These are phyloP conservation scores for Porites lobata DNA, from an alignment of 92 coral and sea anemone genomes.

Conservation along the genomic window DNA sequence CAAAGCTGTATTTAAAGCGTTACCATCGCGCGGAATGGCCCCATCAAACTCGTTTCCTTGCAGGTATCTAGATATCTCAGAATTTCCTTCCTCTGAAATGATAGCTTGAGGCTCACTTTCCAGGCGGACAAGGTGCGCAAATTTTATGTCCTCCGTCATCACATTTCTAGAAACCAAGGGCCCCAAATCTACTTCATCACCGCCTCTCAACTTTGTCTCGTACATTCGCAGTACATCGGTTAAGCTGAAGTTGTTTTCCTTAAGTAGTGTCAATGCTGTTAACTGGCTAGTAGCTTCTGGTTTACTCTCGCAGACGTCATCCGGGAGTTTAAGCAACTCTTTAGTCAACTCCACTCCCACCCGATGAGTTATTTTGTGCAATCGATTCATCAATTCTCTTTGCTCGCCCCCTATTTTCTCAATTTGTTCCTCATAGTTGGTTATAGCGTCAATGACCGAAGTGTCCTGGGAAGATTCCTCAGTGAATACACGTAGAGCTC, in stretches of 20 bases:
- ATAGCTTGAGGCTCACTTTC: conserved; percentile 9
- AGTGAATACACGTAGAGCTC: conserved; percentile 29
- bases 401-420: conserved; percentile 45
- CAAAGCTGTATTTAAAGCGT: neutral
- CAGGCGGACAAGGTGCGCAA: conserved; percentile 14
- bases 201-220: conserved; percentile 38
- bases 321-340: conserved; percentile 40
- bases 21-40: neutral
- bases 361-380: conserved; percentile 46
- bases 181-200: neutral
- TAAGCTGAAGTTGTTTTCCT: conserved; percentile 19
- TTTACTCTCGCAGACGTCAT: neutral
- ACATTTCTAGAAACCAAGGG: conserved; percentile 10
- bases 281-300: conserved; percentile 8
- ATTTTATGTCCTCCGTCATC: conserved; percentile 18
- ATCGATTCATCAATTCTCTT: conserved; percentile 30
- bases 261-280: conserved; percentile 28
- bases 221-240: conserved; percentile 33
- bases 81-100: neutral
- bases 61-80: no score
- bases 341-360: conserved; percentile 53
- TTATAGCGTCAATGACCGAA: conserved; percentile 47
- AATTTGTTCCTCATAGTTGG: conserved; percentile 73
- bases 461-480: conserved; percentile 3
- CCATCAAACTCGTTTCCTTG: neutral